Evolutionary conservation across 2,888 invertebrate genomes (phyloP).

Genomic region (Oxytorus armatus): DNA sequence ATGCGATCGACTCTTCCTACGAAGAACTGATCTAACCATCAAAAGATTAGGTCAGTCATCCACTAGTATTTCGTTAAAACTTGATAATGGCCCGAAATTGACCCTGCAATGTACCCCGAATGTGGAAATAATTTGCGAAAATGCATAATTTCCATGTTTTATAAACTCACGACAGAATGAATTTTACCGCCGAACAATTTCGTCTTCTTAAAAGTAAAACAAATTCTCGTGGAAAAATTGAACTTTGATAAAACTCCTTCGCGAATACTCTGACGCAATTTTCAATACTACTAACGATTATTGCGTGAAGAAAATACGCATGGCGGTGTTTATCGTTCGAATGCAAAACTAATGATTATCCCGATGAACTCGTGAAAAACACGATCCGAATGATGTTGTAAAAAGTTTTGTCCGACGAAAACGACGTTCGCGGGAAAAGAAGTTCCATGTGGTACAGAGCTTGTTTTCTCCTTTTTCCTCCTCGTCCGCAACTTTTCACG

Average conservation of each 20-base stretch:
- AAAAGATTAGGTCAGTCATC: too few relatives aligned
- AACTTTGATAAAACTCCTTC: background rate
- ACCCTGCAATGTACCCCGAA: too few relatives aligned
- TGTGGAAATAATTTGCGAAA: too few relatives aligned
- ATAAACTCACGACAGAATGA: background rate
- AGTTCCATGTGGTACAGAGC: conserved; percentile 4
- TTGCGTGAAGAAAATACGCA: background rate
- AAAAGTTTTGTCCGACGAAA: conserved; percentile 10
- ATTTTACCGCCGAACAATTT: background rate
- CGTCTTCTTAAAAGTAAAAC: background rate
- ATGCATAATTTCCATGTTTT: too few relatives aligned
- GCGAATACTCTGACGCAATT: background rate
- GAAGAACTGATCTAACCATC: too few relatives aligned
- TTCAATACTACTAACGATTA: background rate
- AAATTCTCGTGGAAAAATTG: background rate
- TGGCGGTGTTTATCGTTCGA: background rate
- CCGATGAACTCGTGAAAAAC: background rate
- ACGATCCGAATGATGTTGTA: conserved; percentile 9
- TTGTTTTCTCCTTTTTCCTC: background rate
- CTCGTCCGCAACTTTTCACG: conserved; percentile 1
- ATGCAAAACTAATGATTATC: background rate
- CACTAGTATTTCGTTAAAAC: too few relatives aligned
- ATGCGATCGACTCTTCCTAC: too few relatives aligned
- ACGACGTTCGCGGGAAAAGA: background rate
- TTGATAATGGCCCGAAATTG: too few relatives aligned